Percentiles rank a stretch among this genome's conserved stretches.
These are phyloP conservation scores for Embiotoca jacksoni DNA, from an alignment of 2,113 vertebrate species.

Conservation along the genomic window DNA sequence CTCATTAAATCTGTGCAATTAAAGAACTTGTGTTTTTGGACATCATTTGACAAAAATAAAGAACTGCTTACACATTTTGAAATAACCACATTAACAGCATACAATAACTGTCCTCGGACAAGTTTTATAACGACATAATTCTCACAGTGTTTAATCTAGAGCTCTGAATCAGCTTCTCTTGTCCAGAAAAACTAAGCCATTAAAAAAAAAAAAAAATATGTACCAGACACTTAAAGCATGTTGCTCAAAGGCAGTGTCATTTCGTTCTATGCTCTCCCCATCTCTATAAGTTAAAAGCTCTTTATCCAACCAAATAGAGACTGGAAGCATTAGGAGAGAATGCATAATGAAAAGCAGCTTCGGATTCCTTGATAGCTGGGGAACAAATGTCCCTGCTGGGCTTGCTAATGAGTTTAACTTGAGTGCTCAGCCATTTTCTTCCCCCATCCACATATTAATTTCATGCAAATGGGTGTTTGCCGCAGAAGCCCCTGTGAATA, in stretches of 20 bases:
- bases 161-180: neutral
- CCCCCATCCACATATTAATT: conserved; percentile 70
- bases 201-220: conserved; percentile 1
- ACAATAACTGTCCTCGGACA: neutral
- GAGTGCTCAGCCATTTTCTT: conserved; percentile 68
- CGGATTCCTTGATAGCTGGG: conserved; percentile 65
- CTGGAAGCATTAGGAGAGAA: conserved; percentile 52
- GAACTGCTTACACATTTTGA: neutral
- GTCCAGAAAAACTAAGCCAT: conserved; percentile 12
- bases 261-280: conserved; percentile 14
- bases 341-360: conserved; percentile 69
- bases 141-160: neutral
- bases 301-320: conserved; percentile 72
- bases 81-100: neutral
- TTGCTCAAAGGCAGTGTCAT: conserved; percentile 45
- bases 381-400: conserved; percentile 71
- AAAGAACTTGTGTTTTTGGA: too few species aligned
- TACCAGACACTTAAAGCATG: conserved; percentile 28
- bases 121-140: neutral
- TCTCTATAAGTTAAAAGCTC: conserved; percentile 57
- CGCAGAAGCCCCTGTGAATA: conserved; percentile 41
- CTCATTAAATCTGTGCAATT: too few species aligned
- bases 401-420: conserved; percentile 78
- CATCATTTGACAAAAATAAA: too few species aligned
- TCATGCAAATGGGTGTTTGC: conserved; percentile 72